A percentile compares a stretch with the other conserved stretches of the same genome.
Conservation (phyloP, 2,797 vertebrate species). For the Eulemur mongoz region DNA sequence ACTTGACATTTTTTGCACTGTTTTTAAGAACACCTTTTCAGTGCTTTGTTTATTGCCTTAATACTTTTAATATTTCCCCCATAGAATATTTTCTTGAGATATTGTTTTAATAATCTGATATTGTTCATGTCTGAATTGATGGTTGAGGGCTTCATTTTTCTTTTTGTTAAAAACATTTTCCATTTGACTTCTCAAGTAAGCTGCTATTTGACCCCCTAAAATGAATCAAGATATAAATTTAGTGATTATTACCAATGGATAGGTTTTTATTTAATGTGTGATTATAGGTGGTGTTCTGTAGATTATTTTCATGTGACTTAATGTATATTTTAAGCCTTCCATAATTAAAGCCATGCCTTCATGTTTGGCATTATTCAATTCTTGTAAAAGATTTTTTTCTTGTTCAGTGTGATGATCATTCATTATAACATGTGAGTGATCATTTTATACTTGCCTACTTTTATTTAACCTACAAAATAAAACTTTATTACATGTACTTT, state of each 20-base stretch:
- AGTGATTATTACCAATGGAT: neutral
- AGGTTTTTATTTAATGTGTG: neutral
- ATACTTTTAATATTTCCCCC: neutral
- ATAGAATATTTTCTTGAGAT: constrained; percentile 2
- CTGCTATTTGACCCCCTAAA: neutral
- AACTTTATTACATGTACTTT: neutral
- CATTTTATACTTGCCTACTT: neutral
- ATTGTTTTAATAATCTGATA: neutral
- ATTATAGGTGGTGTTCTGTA: neutral
- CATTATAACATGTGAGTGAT: neutral
- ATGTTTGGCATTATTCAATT: neutral
- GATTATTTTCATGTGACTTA: neutral
- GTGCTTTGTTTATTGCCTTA: neutral
- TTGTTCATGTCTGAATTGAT: constrained; percentile 16
- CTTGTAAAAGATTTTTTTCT: neutral
- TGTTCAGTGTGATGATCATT: neutral
- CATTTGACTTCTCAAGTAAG: constrained; percentile 2
- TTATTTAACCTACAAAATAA: neutral
- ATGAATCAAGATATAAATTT: neutral
- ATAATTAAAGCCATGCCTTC: neutral
- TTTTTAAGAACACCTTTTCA: neutral
- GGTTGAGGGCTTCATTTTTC: neutral
- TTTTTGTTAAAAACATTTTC: constrained; percentile 4
- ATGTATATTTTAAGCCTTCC: neutral
- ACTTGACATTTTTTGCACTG: neutral